Conservation (phyloP, 1,140 invertebrate genomes). For the Caenorhabditis brenneri region DNA sequence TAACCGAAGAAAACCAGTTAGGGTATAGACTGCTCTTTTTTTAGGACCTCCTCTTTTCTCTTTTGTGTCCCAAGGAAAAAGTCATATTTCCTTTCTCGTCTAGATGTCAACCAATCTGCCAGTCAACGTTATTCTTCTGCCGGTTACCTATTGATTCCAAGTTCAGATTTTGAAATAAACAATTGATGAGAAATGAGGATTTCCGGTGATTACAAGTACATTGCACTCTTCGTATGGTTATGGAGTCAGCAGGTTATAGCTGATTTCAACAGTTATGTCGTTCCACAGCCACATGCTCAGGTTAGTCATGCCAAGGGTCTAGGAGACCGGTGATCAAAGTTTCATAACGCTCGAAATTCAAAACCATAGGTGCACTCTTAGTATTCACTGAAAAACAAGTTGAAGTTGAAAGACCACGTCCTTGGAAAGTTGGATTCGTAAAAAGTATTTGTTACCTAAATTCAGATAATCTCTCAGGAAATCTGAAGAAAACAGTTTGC, state of each 20-base stretch:
- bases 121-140: slow-evolving; percentile 2
- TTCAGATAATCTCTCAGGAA: too few species aligned
- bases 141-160: slow-evolving; percentile 14
- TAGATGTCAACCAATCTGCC: slow-evolving; percentile 24
- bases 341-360: too few species aligned
- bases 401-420: too few species aligned
- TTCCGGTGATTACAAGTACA: not conserved
- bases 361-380: too few species aligned
- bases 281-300: slow-evolving; percentile 11
- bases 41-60: not conserved
- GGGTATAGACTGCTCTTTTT: slow-evolving; percentile 7
- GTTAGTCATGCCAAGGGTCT: too few species aligned
- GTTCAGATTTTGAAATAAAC: slow-evolving; percentile 28
- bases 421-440: too few species aligned
- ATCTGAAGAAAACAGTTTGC: too few species aligned
- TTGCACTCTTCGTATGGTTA: not conserved
- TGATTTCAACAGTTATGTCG: slow-evolving; percentile 26
- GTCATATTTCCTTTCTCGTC: slow-evolving; percentile 29
- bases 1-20: slow-evolving; percentile 40
- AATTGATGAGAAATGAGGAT: not conserved
- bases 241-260: not conserved
- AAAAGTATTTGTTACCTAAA: too few species aligned
- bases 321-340: too few species aligned
- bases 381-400: too few species aligned
- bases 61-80: not conserved